A percentile compares a stretch with the other conserved stretches of the same genome.
phyloP scores from a whole-genome alignment of 2,888 invertebrate genomes.

The Fabriciana adippe region DNA sequence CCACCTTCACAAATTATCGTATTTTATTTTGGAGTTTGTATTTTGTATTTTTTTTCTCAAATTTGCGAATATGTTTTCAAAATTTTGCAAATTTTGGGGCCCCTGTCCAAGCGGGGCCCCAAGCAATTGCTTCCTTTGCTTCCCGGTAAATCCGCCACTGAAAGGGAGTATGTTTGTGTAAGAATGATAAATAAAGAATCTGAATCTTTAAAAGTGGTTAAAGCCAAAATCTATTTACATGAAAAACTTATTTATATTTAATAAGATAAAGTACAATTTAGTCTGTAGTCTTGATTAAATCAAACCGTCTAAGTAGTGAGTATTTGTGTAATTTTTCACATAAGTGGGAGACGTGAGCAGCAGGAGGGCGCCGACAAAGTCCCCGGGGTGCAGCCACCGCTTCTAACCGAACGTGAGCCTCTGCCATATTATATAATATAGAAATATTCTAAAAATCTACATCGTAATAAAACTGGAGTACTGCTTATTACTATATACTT shows the following conservation, averaged over 20 bases:
- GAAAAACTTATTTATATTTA: conserved; percentile 35
- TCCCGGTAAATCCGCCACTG: too few relatives aligned
- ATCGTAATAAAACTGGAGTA: conserved; percentile 6
- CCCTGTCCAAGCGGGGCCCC: too few relatives aligned
- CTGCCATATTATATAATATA: conserved; percentile 61
- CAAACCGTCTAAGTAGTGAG: conserved; percentile 38
- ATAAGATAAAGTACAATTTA: conserved; percentile 27
- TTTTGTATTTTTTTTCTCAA: too few relatives aligned
- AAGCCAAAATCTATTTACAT: conserved; percentile 22
- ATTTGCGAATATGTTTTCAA: too few relatives aligned
- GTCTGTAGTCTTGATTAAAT: not conserved
- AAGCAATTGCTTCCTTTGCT: too few relatives aligned
- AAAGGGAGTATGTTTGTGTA: conserved; percentile 45
- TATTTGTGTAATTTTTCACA: conserved; percentile 67
- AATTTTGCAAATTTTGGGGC: too few relatives aligned
- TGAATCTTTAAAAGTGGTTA: conserved; percentile 38
- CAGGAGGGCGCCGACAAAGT: conserved; percentile 76
- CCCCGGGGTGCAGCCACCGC: conserved; percentile 66
- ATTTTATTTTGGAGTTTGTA: too few relatives aligned
- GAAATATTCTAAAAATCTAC: conserved; percentile 56
- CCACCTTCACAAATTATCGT: too few relatives aligned
- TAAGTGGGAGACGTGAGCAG: conserved; percentile 58
- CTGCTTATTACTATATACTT: not conserved
- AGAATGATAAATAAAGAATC: conserved; percentile 48
- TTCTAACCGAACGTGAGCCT: conserved; percentile 48